A percentile compares a stretch with the other conserved stretches of the same genome.
These are phyloP conservation scores for Pleuronectes platessa DNA, from an alignment of 2,113 vertebrate species.

Conservation along the genomic window DNA sequence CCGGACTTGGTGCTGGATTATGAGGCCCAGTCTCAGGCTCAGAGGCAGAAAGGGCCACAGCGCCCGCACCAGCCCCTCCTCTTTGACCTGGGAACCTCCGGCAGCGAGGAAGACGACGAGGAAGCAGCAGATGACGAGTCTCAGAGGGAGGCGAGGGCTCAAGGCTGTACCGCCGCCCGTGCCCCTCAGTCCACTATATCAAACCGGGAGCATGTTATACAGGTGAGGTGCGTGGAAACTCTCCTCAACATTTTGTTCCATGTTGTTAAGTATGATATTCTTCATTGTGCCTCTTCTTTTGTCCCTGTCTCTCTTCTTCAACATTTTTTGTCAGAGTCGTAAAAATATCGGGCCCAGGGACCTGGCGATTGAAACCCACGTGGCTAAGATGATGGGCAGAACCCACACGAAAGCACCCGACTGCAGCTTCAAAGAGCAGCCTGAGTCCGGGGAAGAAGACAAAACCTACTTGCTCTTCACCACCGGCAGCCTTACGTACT, in stretches of 20 bases:
- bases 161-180: slow-evolving; percentile 36
- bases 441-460: slow-evolving; percentile 72
- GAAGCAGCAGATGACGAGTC: slow-evolving; percentile 48
- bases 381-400: slow-evolving; percentile 88
- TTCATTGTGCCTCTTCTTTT: neutral
- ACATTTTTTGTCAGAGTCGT: slow-evolving; percentile 47
- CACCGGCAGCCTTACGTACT: slow-evolving; percentile 96
- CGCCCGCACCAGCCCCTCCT: slow-evolving; percentile 74
- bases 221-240: slow-evolving; percentile 61
- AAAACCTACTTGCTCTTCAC: slow-evolving; percentile 97
- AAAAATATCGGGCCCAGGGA: slow-evolving; percentile 74
- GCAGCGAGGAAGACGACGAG: slow-evolving; percentile 82
- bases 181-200: slow-evolving; percentile 56
- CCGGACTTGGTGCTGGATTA: slow-evolving; percentile 90
- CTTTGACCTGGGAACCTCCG: slow-evolving; percentile 85
- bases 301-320: neutral
- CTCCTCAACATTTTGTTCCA: neutral
- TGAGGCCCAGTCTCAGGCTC: slow-evolving; percentile 78
- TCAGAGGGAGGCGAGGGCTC: slow-evolving; percentile 24
- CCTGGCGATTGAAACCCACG: slow-evolving; percentile 85
- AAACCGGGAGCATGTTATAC: slow-evolving; percentile 77
- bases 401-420: slow-evolving; percentile 85
- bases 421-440: slow-evolving; percentile 64
- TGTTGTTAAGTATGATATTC: neutral
- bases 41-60: slow-evolving; percentile 49